Percentiles rank a stretch among this genome's conserved stretches.
phyloP scores from a whole-genome alignment of 2,888 invertebrate species.

The Nomada lathburiana region DNA sequence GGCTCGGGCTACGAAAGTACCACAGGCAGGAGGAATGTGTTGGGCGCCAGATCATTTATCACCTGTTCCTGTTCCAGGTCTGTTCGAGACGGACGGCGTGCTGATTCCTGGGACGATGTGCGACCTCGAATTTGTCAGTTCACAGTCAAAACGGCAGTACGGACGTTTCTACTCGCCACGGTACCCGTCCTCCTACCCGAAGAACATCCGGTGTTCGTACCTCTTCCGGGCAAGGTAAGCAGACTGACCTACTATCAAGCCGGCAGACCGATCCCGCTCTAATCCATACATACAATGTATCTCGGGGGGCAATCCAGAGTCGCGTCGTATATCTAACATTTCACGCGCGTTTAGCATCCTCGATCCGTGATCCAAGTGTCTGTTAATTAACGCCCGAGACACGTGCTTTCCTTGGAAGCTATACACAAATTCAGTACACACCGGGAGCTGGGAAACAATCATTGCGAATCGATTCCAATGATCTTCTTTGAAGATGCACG shows the following conservation, averaged over 20 bases:
- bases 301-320: constrained; percentile 59
- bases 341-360: constrained; percentile 55
- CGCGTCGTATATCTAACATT: constrained; percentile 49
- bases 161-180: constrained; percentile 96
- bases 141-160: constrained; percentile 88
- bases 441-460: no score
- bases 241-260: constrained; percentile 59
- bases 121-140: constrained; percentile 93
- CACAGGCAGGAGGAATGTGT: constrained; percentile 1
- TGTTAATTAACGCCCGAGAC: constrained; percentile 64
- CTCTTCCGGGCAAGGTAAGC: constrained; percentile 93
- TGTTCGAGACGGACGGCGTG: constrained; percentile 93
- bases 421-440: no score
- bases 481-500: no score
- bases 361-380: constrained; percentile 51
- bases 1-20: neutral
- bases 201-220: constrained; percentile 95
- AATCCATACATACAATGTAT: constrained; percentile 70
- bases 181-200: constrained; percentile 98
- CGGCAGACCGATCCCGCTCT: constrained; percentile 59
- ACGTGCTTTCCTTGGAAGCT: neutral
- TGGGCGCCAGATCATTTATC: constrained; percentile 22
- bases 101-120: constrained; percentile 92
- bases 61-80: constrained; percentile 86
- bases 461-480: no score